A percentile compares a stretch with the other conserved stretches of the same genome.
phyloP scores from a whole-genome alignment of 2,888 invertebrate species.

The Eupeodes luniger region DNA sequence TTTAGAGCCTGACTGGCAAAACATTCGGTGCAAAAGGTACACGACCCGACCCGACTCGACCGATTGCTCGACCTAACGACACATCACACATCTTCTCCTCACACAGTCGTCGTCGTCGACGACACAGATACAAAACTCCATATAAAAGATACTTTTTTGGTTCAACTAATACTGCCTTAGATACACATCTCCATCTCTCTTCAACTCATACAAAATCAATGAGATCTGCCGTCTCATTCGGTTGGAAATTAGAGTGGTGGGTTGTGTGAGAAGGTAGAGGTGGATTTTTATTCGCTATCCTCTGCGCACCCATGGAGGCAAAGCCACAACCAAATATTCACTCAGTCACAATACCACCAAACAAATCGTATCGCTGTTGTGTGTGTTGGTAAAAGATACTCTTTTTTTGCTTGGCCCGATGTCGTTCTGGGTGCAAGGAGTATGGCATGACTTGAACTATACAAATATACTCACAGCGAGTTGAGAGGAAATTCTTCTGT shows the following conservation, averaged over 20 bases:
- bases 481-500: conserved; percentile 57
- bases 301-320: conserved; percentile 72
- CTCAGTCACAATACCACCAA: conserved; percentile 26
- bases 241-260: conserved; percentile 39
- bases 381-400: conserved; percentile 47
- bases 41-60: conserved; percentile 85
- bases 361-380: neutral
- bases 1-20: conserved; percentile 85
- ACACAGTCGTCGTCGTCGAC: conserved; percentile 68
- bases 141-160: conserved; percentile 19
- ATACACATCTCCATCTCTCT: conserved; percentile 43
- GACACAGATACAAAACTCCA: conserved; percentile 56
- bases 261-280: conserved; percentile 65
- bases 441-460: conserved; percentile 75
- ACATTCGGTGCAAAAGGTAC: conserved; percentile 85
- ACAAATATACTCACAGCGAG: conserved; percentile 40
- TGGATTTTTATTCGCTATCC: conserved; percentile 74
- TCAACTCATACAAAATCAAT: neutral
- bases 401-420: conserved; percentile 27
- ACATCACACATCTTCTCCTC: conserved; percentile 84
- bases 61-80: conserved; percentile 84
- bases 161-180: conserved; percentile 48
- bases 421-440: conserved; percentile 69
- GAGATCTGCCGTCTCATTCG: conserved; percentile 30
- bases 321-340: conserved; percentile 40